Evolutionary conservation across 2,113 vertebrate genomes (phyloP), one percentile per base, ranked within the genome.

Genomic region (Gymnocephalus cernua): DNA sequence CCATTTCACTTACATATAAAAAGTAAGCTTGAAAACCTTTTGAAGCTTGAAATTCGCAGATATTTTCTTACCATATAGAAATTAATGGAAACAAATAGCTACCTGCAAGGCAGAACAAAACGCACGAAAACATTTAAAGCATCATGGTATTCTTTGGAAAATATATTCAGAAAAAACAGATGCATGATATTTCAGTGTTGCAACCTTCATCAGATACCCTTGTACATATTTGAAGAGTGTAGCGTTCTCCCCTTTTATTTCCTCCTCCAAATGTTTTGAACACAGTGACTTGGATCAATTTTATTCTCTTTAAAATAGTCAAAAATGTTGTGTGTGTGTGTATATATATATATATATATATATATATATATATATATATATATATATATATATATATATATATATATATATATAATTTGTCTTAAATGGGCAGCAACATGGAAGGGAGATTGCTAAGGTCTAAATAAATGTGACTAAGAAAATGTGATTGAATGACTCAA

Each of bases 401-500:
- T 35, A 35, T 35, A 35, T 48, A 11, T 61, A 32, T 74, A 54
- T 48, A 47, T 47, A 3, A 75, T 50, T 51, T n/a, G 16, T 73
- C n/a, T 47, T 45, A 61, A 61, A 59, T 27, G 32, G 23, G n/a
- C 21, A 27, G 32, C 16, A 12, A 64, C 9, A 15, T 45, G 23
- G 38, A 10, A 38, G 8, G n/a, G 11, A 9, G 6, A n/a, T 54
- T 25, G 45, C 58, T 45, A 15, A 2, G 19, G 38, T 67, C 59
- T 64, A 57, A 53, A 27, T 73, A 61, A 61, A 76, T 72, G 62
- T 68, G 66, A 45, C 47, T 62, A 13, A 82, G 21, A 62, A 64
- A 86, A 54, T 54, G 59, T 74, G 27, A 86, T 82, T 86, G 70
- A 82, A 80, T 74, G 70, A 78, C 85, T 72, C 27, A 9, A 16